Conservation (phyloP, 2,888 invertebrate genomes). For the Dichetophora obliterata region DNA sequence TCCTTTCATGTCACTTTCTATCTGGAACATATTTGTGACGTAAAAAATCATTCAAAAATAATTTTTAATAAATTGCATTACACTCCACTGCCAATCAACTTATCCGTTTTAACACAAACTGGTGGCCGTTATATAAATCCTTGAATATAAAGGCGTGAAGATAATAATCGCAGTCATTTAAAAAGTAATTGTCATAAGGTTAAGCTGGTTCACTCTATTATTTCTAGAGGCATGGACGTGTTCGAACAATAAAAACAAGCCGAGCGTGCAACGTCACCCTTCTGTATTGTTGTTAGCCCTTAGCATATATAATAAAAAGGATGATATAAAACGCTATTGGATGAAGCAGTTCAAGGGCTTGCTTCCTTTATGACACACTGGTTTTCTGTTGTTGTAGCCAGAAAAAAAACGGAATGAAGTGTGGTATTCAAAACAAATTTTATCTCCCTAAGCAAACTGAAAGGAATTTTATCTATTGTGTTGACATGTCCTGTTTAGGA, state of each 20-base stretch:
- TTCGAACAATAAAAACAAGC: slow-evolving; percentile 63
- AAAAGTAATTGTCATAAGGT: slow-evolving; percentile 63
- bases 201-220: slow-evolving; percentile 57
- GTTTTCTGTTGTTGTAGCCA: slow-evolving; percentile 59
- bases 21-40: no score
- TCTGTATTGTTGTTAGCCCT: slow-evolving; percentile 56
- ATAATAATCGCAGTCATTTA: slow-evolving; percentile 57
- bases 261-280: slow-evolving; percentile 62
- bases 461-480: slow-evolving; percentile 58
- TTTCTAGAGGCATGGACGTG: slow-evolving; percentile 53
- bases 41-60: no score
- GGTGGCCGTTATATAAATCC: background rate
- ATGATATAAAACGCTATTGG: slow-evolving; percentile 54
- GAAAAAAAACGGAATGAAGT: slow-evolving; percentile 34
- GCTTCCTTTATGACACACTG: slow-evolving; percentile 49
- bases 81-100: slow-evolving; percentile 16
- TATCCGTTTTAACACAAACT: background rate
- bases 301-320: slow-evolving; percentile 49
- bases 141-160: slow-evolving; percentile 48
- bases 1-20: no score
- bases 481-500: slow-evolving; percentile 56
- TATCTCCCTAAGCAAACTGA: slow-evolving; percentile 37
- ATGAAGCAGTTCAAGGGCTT: slow-evolving; percentile 54
- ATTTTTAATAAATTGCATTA: background rate
- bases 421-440: slow-evolving; percentile 37